Conservation (phyloP, 92 coral and sea anemone genomes). For the Meandrina meandrites region DNA sequence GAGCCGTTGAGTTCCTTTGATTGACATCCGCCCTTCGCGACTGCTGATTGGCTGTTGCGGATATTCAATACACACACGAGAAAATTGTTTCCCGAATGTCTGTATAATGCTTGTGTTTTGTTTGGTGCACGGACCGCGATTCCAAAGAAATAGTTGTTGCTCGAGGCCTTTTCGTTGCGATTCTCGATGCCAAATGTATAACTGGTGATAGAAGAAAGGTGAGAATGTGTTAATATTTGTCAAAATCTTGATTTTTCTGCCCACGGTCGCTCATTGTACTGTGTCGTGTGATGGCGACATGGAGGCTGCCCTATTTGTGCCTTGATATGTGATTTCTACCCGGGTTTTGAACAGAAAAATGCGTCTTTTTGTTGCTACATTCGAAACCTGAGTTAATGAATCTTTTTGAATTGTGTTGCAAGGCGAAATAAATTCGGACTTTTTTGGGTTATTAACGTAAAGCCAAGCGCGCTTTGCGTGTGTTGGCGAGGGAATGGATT, state of each 20-base stretch:
- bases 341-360: neutral
- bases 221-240: neutral
- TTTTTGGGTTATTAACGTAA: neutral
- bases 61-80: neutral
- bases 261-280: neutral
- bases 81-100: neutral
- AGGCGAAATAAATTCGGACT: neutral
- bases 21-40: constrained; percentile 7
- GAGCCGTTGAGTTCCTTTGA: neutral
- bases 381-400: neutral
- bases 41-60: constrained; percentile 31
- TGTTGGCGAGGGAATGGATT: neutral
- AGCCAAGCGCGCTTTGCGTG: neutral
- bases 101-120: neutral
- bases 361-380: neutral
- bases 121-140: neutral
- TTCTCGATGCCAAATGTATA: constrained; percentile 3
- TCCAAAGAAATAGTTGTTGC: neutral
- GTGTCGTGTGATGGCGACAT: constrained; percentile 4
- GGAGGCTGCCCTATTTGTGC: neutral
- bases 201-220: constrained; percentile 16
- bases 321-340: constrained; percentile 3
- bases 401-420: neutral
- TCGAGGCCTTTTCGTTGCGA: neutral
- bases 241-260: constrained; percentile 14